A percentile compares a stretch with the other conserved stretches of the same genome.
phyloP scores from a whole-genome alignment of 2,888 invertebrate species.

The Pediacus dermestoides region DNA sequence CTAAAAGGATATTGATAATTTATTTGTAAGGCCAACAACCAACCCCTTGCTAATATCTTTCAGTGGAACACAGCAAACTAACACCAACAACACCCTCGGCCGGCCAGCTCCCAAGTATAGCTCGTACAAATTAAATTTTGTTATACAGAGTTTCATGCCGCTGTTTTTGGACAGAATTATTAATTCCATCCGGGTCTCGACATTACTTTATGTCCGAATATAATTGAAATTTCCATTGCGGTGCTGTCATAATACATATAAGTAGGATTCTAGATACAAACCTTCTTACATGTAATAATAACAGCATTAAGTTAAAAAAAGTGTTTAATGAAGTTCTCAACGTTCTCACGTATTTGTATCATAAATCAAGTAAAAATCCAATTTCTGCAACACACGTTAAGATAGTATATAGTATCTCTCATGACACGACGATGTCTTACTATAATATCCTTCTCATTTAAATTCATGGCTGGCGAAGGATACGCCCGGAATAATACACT shows the following conservation, averaged over 20 bases:
- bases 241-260: too few relatives aligned
- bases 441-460: conserved; percentile 31
- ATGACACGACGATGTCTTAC: conserved; percentile 27
- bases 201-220: conserved; percentile 10
- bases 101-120: too few relatives aligned
- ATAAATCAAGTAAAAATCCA: conserved; percentile 33
- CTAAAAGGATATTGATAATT: conserved; percentile 24
- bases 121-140: conserved; percentile 24
- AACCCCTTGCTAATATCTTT: too few relatives aligned
- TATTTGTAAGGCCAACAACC: conserved; percentile 21
- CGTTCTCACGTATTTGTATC: conserved; percentile 31
- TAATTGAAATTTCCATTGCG: conserved; percentile 6
- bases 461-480: conserved; percentile 24
- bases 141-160: conserved; percentile 18
- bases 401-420: conserved; percentile 23
- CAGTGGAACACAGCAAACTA: too few relatives aligned
- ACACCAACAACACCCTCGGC: too few relatives aligned
- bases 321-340: conserved; percentile 23
- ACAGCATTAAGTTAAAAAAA: too few relatives aligned
- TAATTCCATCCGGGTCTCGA: conserved; percentile 14
- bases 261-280: too few relatives aligned
- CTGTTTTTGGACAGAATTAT: conserved; percentile 18
- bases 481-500: conserved; percentile 16
- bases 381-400: conserved; percentile 28
- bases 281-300: too few relatives aligned